A percentile compares a stretch with the other conserved stretches of the same genome.
These are phyloP conservation scores for Conopomorpha cramerella DNA, from an alignment of 1,140 invertebrate species.

Conservation along the genomic window DNA sequence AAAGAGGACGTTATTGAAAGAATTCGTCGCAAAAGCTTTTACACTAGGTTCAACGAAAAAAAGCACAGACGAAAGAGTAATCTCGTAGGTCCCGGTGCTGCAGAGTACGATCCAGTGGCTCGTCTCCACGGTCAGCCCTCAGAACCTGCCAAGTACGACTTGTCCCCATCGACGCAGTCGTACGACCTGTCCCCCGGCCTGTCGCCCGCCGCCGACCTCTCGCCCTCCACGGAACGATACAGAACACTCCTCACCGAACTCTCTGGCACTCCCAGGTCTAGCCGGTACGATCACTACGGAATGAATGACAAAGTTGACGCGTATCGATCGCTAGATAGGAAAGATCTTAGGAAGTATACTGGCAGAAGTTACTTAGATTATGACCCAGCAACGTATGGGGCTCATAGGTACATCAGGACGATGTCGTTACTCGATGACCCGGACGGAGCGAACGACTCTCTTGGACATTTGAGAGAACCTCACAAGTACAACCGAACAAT, in stretches of 20 bases:
- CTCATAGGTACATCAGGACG: slow-evolving; percentile 43
- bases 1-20: slow-evolving; percentile 80
- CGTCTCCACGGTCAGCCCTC: slow-evolving; percentile 38
- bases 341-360: slow-evolving; percentile 45
- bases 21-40: slow-evolving; percentile 87
- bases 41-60: slow-evolving; percentile 83
- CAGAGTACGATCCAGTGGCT: slow-evolving; percentile 51
- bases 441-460: slow-evolving; percentile 25
- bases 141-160: slow-evolving; percentile 30
- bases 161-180: slow-evolving; percentile 25
- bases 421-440: slow-evolving; percentile 47
- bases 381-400: slow-evolving; percentile 34
- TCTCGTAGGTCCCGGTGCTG: slow-evolving; percentile 61
- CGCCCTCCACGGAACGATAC: slow-evolving; percentile 44
- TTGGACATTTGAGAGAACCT: slow-evolving; percentile 27
- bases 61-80: slow-evolving; percentile 67
- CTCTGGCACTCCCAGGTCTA: slow-evolving; percentile 24
- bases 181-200: slow-evolving; percentile 43
- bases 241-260: slow-evolving; percentile 36
- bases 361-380: slow-evolving; percentile 41
- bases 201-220: slow-evolving; percentile 35
- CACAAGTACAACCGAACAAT: slow-evolving; percentile 48
- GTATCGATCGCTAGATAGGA: slow-evolving; percentile 49
- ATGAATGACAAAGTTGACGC: slow-evolving; percentile 44
- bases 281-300: slow-evolving; percentile 31